Evolutionary conservation across 2,113 vertebrate species (phyloP).

Genomic region (Oreochromis tanganicae): DNA sequence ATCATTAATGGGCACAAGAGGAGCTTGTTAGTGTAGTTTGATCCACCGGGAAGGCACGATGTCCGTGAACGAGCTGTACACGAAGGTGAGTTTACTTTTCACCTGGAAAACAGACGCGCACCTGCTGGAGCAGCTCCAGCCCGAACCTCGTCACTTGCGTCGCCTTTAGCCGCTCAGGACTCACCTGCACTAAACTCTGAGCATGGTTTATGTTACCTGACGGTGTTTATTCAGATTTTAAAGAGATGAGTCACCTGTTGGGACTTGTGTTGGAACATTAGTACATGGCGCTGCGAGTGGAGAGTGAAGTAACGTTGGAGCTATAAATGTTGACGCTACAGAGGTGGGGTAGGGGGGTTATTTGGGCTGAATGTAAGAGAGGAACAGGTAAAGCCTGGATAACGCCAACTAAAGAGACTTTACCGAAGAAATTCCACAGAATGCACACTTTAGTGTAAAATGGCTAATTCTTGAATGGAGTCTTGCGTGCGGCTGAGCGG

Average conservation of each 20-base stretch:
- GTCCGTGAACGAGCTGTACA: constrained; percentile 75
- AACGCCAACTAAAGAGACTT: background rate
- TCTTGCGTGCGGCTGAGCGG: background rate
- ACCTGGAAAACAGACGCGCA: background rate
- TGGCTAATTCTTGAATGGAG: background rate
- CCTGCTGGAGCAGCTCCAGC: background rate
- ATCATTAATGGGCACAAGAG: background rate
- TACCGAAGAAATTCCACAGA: background rate
- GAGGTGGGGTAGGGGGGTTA: rapidly evolving
- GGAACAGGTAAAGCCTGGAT: background rate
- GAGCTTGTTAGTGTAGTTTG: background rate
- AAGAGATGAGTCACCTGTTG: background rate
- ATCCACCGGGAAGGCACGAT: constrained; percentile 31
- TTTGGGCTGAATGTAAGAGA: background rate
- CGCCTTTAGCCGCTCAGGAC: background rate
- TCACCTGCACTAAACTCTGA: background rate
- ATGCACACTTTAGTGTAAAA: background rate
- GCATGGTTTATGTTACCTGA: background rate
- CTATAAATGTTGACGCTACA: background rate
- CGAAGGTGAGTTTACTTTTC: constrained; percentile 65
- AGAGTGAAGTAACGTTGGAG: background rate
- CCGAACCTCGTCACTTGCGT: background rate
- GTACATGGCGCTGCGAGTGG: background rate
- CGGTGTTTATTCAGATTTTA: background rate
- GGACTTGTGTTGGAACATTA: background rate